Conservation (phyloP, 2,113 vertebrate genomes). For the Rafetus swinhoei region DNA sequence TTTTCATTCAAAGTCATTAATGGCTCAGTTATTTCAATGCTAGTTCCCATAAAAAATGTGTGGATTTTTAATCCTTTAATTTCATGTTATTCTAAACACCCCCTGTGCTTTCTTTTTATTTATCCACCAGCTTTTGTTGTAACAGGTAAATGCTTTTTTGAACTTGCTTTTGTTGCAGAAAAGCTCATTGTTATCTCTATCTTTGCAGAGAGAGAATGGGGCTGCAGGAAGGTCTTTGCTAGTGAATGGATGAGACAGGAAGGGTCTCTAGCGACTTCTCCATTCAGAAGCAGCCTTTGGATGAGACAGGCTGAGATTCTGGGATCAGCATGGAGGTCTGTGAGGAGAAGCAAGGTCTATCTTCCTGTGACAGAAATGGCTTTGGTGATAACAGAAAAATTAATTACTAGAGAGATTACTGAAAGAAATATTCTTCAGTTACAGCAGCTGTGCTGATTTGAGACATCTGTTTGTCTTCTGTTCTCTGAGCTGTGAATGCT, state of each 20-base stretch:
- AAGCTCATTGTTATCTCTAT: neutral
- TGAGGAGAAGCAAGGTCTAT: neutral
- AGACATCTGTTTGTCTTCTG: slow-evolving; percentile 1
- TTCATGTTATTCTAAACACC: slow-evolving; percentile 40
- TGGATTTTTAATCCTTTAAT: slow-evolving; percentile 64
- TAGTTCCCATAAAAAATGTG: slow-evolving; percentile 27
- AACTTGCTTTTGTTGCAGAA: neutral
- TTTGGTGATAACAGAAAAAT: slow-evolving; percentile 44
- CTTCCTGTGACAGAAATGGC: neutral
- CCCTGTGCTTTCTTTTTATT: slow-evolving; percentile 12
- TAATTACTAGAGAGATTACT: slow-evolving; percentile 49
- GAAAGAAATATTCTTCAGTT: slow-evolving; percentile 1
- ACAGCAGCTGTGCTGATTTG: neutral
- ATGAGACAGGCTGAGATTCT: neutral
- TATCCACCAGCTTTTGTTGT: slow-evolving; percentile 22
- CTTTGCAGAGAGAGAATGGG: neutral
- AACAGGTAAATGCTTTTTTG: slow-evolving; percentile 19
- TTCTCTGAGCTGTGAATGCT: slow-evolving; percentile 26
- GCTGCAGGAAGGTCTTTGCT: accelerated
- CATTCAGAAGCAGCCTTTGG: neutral
- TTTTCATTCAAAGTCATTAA: slow-evolving; percentile 26
- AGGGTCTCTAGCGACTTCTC: neutral
- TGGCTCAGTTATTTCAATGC: slow-evolving; percentile 24
- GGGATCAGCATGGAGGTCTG: neutral
- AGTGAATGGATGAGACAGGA: neutral